phyloP scores from a whole-genome alignment of 2,113 vertebrate genomes.

The Peromyscus polionotus region DNA sequence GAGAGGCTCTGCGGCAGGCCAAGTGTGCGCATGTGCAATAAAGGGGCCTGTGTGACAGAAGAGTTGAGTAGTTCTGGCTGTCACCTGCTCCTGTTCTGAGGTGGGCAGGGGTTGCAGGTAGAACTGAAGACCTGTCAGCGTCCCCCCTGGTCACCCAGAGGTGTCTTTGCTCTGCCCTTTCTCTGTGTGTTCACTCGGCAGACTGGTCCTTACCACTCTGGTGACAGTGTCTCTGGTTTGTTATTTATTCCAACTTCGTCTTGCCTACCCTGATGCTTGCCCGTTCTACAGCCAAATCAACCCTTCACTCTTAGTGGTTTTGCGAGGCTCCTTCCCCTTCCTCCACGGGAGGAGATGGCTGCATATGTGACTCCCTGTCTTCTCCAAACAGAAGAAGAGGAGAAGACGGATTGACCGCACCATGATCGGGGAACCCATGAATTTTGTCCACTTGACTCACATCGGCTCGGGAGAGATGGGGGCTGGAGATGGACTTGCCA shows the following conservation, averaged over 20 bases:
- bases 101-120: background rate
- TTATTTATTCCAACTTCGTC: background rate
- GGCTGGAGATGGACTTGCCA: constrained; percentile 88
- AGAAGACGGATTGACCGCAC: constrained; percentile 93
- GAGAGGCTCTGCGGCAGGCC: background rate
- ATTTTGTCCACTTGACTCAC: constrained; percentile 96
- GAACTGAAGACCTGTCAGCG: constrained; percentile 29
- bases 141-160: constrained; percentile 58
- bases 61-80: background rate
- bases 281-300: background rate
- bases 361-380: constrained; percentile 12
- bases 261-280: background rate
- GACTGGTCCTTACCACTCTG: background rate
- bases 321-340: background rate
- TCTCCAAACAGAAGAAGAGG: constrained; percentile 90
- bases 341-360: background rate
- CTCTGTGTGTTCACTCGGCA: background rate
- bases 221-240: background rate
- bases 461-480: constrained; percentile 96
- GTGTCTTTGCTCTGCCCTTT: constrained; percentile 56
- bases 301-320: background rate
- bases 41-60: constrained; percentile 8
- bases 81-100: constrained; percentile 25
- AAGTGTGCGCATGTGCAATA: background rate
- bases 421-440: constrained; percentile 97